phyloP scores from a whole-genome alignment of 1,140 invertebrate species.

The Colletes gigas region DNA sequence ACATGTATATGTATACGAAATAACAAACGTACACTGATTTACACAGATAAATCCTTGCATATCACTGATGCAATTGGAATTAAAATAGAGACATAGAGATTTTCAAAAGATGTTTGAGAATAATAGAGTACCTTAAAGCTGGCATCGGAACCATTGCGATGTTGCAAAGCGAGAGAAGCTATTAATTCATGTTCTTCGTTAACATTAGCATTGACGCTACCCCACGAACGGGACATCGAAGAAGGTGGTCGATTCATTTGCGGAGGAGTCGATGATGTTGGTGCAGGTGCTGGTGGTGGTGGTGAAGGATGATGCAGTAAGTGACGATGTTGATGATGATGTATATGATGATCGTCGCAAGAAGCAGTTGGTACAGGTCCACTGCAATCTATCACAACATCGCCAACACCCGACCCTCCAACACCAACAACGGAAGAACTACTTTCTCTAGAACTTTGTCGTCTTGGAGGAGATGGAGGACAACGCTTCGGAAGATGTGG shows the following conservation, averaged over 20 bases:
- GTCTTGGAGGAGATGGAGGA: slow-evolving; percentile 93
- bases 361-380: slow-evolving; percentile 78
- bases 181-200: slow-evolving; percentile 83
- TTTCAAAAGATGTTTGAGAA: background rate
- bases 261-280: slow-evolving; percentile 75
- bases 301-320: slow-evolving; percentile 60
- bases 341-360: slow-evolving; percentile 76
- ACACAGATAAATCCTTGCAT: too few species aligned
- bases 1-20: background rate
- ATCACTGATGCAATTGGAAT: too few species aligned
- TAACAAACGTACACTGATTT: too few species aligned
- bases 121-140: slow-evolving; percentile 88
- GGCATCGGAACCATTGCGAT: slow-evolving; percentile 90
- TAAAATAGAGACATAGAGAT: background rate
- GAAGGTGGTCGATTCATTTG: slow-evolving; percentile 78
- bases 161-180: slow-evolving; percentile 85
- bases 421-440: slow-evolving; percentile 66
- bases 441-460: slow-evolving; percentile 83
- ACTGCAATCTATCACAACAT: slow-evolving; percentile 80
- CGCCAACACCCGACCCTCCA: slow-evolving; percentile 60
- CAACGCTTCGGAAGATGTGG: slow-evolving; percentile 78
- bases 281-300: slow-evolving; percentile 57
- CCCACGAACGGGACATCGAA: slow-evolving; percentile 83
- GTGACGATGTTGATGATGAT: slow-evolving; percentile 74
- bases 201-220: slow-evolving; percentile 80